Conservation (phyloP, 92 coral and sea anemone species). For the Porites rus region DNA sequence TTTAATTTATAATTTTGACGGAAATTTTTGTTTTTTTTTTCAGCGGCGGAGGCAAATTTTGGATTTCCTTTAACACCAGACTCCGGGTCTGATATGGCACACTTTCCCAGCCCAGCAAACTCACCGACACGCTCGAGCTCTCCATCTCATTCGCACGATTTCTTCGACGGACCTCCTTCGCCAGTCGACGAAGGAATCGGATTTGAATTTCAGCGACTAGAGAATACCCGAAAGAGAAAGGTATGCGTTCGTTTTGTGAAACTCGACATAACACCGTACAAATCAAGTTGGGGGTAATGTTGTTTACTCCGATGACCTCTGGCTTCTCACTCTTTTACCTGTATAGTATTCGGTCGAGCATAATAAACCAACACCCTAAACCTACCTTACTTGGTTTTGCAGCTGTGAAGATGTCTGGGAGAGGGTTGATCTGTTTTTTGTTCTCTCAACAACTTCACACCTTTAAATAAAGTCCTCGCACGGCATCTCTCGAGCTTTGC, state of each 20-base stretch:
- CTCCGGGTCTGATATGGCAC: conserved; percentile 87
- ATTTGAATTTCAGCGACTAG: conserved; percentile 79
- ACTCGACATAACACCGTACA: not conserved
- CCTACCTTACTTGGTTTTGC: too few relatives aligned
- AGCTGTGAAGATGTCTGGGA: not conserved
- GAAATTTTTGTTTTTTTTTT: not conserved
- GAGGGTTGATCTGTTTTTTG: not conserved
- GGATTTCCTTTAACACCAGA: conserved; percentile 84
- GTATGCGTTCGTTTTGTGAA: conserved; percentile 19
- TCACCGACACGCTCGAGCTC: conserved; percentile 72
- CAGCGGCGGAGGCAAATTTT: conserved; percentile 63
- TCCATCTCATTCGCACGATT: conserved; percentile 73
- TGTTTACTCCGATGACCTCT: not conserved
- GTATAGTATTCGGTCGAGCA: too few relatives aligned
- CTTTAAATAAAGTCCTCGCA: not conserved
- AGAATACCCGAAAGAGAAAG: conserved; percentile 85
- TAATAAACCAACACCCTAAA: not conserved
- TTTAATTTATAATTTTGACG: not conserved
- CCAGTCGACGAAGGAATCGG: conserved; percentile 84
- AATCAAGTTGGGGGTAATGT: not conserved
- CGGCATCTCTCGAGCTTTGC: not conserved
- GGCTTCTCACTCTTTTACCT: not conserved
- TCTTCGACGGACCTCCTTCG: conserved; percentile 60
- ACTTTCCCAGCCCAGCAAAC: conserved; percentile 57
- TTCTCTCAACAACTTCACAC: conserved; percentile 15